Base-by-base conservation (phyloP, 92 coral and sea anemone species). In the Umimayanthus chanpuru region DNA sequence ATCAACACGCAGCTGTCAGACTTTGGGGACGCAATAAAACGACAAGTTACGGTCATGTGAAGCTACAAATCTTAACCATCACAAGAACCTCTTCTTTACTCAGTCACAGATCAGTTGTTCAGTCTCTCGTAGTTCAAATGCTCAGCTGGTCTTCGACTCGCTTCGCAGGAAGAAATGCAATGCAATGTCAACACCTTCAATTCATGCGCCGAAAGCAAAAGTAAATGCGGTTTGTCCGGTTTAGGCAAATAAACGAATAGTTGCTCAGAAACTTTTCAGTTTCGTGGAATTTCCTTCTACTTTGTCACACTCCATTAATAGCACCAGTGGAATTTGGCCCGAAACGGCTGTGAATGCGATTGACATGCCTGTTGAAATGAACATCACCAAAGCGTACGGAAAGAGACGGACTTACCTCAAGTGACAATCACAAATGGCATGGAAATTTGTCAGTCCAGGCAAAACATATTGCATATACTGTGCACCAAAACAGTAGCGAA, bases 111-210 rank as follows among this genome's bases (percentile, higher is more conserved):
- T 32, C 36, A 29, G 76, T 28, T 29, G 14, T 15, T 72, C 16
- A 72, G 5, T 72, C 76, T 72, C 38, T 2, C 41, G 76, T 41
- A 72, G 40, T 26, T 29, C 76, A 68, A 28, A 53, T 68, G 18
- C 32, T 68, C 73, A 68, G 73, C 73, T 68, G 73, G 30, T n/a
- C 10, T 72, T 72, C 76, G 76, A 21, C n/a, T 72, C 38, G 41
- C 18, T 72, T 32, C 41, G n/a, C 41, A 72, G 58, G 76, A 32
- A 28, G 40, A 72, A 72, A 72, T 72, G 40, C 23, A 28, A 29
- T 28, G 32, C 75, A 70, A 30, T 70, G 76, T 72, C 76, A 72
- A 72, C 76, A 72, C 76, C 21, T 72, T 41, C n/a, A n/a, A n/a
- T n/a, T n/a, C 2, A 2, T 32, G 11, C 20, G 58, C 58, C 58